phyloP scores from a whole-genome alignment of 1,140 invertebrate genomes.

The Grapholita molesta region DNA sequence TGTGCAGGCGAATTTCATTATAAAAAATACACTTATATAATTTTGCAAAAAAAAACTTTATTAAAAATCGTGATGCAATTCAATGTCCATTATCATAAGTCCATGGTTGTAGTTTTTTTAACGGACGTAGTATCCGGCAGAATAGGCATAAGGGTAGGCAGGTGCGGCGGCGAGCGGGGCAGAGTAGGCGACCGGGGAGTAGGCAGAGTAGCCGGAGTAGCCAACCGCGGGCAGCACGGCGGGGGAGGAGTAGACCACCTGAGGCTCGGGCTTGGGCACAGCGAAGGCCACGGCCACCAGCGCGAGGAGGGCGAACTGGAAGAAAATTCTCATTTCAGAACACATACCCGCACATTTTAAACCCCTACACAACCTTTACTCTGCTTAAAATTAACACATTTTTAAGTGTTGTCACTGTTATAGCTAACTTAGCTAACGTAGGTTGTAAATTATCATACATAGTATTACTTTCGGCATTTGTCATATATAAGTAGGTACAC shows the following conservation, averaged over 20 bases:
- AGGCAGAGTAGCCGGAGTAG: slow-evolving; percentile 65
- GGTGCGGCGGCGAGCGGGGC: slow-evolving; percentile 25
- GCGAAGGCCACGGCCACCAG: slow-evolving; percentile 76
- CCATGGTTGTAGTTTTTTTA: slow-evolving; percentile 19
- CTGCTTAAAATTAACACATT: too few species aligned
- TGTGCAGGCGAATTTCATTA: too few species aligned
- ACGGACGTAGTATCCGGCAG: slow-evolving; percentile 38
- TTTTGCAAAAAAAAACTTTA: not conserved
- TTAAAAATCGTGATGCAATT: not conserved
- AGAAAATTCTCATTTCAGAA: slow-evolving; percentile 23
- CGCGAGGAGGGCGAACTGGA: slow-evolving; percentile 72
- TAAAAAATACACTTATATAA: not conserved
- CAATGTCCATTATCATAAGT: not conserved
- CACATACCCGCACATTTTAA: too few species aligned
- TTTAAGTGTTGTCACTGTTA: too few species aligned
- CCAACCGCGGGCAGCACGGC: slow-evolving; percentile 38
- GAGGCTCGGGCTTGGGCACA: slow-evolving; percentile 59
- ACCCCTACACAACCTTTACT: too few species aligned
- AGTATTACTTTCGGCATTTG: too few species aligned
- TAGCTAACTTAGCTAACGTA: too few species aligned
- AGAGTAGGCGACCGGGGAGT: slow-evolving; percentile 29
- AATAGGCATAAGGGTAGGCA: slow-evolving; percentile 23
- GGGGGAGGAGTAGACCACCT: slow-evolving; percentile 44
- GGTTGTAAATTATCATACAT: too few species aligned
- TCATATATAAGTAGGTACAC: too few species aligned